Evolutionary conservation across 2,113 vertebrate genomes (phyloP).

Genomic region (Xiphias gladius): DNA sequence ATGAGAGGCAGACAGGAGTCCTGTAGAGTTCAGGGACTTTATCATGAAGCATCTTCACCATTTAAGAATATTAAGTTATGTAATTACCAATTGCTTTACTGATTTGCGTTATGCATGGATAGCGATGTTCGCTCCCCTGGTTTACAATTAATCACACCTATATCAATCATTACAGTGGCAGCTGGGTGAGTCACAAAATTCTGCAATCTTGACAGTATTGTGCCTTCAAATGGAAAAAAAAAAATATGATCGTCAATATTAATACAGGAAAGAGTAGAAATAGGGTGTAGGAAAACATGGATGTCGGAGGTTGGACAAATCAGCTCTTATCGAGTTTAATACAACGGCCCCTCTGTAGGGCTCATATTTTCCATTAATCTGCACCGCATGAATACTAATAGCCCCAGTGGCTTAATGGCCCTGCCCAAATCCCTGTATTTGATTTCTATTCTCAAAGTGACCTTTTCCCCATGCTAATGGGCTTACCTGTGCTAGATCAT

Average conservation of each 20-base stretch:
- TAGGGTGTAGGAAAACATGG: constrained; percentile 73
- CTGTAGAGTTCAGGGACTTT: background rate
- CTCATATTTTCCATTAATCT: constrained; percentile 85
- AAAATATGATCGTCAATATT: constrained; percentile 80
- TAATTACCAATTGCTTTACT: constrained; percentile 38
- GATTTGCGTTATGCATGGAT: constrained; percentile 39
- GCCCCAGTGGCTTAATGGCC: constrained; percentile 80
- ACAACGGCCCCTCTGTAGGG: constrained; percentile 72
- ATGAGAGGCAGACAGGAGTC: background rate
- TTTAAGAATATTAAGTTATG: constrained; percentile 47
- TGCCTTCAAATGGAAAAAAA: constrained; percentile 65
- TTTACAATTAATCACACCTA: constrained; percentile 69
- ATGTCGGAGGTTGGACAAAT: constrained; percentile 80
- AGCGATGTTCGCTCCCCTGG: constrained; percentile 36
- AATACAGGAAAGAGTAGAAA: constrained; percentile 71
- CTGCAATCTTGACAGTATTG: constrained; percentile 62
- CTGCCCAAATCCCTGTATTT: constrained; percentile 83
- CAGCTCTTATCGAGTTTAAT: constrained; percentile 83
- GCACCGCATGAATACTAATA: constrained; percentile 85
- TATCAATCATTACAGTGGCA: constrained; percentile 54
- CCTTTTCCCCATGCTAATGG: constrained; percentile 83
- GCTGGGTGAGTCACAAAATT: constrained; percentile 58
- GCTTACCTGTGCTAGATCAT: constrained; percentile 83
- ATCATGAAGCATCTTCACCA: constrained; percentile 18
- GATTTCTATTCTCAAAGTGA: constrained; percentile 85